These are phyloP conservation scores for Falco berigora DNA, from an alignment of 2,797 vertebrate species.

Conservation along the genomic window DNA sequence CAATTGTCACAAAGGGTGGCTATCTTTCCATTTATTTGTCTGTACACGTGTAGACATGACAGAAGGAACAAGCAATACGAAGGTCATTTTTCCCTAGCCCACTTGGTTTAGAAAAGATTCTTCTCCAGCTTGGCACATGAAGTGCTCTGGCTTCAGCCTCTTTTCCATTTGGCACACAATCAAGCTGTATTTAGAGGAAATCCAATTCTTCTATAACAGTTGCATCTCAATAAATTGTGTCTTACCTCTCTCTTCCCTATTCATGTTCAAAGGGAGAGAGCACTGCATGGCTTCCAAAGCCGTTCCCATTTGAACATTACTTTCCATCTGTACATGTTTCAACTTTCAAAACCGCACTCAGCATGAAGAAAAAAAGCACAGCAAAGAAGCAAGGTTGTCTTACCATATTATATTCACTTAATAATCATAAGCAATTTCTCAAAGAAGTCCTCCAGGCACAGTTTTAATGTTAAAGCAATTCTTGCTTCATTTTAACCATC, in stretches of 20 bases:
- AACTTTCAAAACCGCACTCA: not conserved
- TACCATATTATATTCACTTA: not conserved
- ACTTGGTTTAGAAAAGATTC: not conserved
- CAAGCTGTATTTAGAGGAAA: not conserved
- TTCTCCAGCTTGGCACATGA: not conserved
- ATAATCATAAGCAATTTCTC: constrained; percentile 35
- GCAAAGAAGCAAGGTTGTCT: not conserved
- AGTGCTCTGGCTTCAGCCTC: not conserved
- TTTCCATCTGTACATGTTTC: not conserved
- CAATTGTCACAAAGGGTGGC: not conserved
- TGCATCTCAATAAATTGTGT: not conserved
- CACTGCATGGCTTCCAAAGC: not conserved
- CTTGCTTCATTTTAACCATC: constrained; percentile 24
- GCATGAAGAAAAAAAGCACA: not conserved
- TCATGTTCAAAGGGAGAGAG: not conserved
- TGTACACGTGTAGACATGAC: not conserved
- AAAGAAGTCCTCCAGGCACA: constrained; percentile 40
- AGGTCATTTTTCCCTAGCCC: not conserved
- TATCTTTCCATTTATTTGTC: not conserved
- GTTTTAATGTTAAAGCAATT: constrained; percentile 30
- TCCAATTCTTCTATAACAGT: not conserved
- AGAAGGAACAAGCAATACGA: not conserved
- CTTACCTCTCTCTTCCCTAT: not conserved
- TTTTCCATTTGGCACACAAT: not conserved
- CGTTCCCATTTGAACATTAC: not conserved